Evolutionary conservation across 35 echinoderm and acorn worm species (phyloP).

Genomic region (Strongylocentrotus purpuratus): DNA sequence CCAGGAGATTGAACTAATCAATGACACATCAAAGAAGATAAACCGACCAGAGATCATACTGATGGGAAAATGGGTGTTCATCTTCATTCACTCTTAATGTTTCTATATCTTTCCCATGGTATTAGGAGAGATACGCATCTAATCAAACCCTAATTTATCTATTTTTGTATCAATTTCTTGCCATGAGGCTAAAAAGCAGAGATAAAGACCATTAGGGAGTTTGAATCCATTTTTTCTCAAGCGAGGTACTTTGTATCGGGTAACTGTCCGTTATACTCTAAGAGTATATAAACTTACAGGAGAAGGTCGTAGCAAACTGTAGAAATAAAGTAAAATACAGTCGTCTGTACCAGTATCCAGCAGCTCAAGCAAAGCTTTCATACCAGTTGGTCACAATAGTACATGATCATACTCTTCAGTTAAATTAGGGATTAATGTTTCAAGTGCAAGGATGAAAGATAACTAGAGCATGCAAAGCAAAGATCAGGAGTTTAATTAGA

Average conservation of each 20-base stretch:
- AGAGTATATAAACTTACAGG: neutral
- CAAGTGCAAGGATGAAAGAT: neutral
- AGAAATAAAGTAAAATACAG: neutral
- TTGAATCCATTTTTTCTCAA: neutral
- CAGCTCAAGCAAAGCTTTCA: neutral
- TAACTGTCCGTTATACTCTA: neutral
- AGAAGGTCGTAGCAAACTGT: neutral
- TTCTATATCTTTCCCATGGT: neutral
- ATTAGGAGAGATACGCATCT: neutral
- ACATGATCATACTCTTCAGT: neutral
- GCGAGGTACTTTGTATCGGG: neutral
- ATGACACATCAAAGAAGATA: neutral
- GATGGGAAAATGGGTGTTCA: neutral
- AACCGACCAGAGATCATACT: neutral
- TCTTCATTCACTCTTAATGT: neutral
- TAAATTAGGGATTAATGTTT: neutral
- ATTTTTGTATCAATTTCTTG: slow-evolving; percentile 12
- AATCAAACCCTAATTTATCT: neutral
- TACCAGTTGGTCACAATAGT: neutral
- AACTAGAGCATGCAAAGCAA: neutral
- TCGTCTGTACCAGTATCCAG: neutral
- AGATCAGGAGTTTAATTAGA: neutral
- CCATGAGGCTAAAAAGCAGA: neutral
- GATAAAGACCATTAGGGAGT: neutral
- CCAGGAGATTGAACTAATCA: slow-evolving; percentile 10